Percentiles rank a stretch among this genome's conserved stretches.
Conservation (phyloP, 1,140 invertebrate genomes). For the Eumaeus atala region DNA sequence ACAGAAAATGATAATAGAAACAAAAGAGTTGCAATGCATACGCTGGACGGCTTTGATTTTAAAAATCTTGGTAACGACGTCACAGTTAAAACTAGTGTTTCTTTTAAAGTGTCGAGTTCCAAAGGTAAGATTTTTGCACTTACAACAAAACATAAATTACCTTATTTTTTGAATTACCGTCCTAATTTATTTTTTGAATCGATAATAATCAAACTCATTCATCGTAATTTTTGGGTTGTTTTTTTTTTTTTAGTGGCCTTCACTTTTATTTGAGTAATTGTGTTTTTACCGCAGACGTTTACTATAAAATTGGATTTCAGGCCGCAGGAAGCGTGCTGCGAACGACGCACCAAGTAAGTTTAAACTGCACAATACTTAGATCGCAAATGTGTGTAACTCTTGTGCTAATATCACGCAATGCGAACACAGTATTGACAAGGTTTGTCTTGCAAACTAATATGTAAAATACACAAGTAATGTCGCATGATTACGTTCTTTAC, state of each 20-base stretch:
- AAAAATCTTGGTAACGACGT: slow-evolving; percentile 74
- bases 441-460: slow-evolving; percentile 22
- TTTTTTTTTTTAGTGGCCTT: neutral
- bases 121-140: slow-evolving; percentile 45
- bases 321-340: slow-evolving; percentile 39
- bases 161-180: too few relatives aligned
- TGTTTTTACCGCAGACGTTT: too few relatives aligned
- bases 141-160: too few relatives aligned
- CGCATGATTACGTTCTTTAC: slow-evolving; percentile 64
- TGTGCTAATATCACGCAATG: slow-evolving; percentile 36
- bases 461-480: slow-evolving; percentile 17
- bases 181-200: too few relatives aligned
- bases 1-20: slow-evolving; percentile 58
- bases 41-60: slow-evolving; percentile 60
- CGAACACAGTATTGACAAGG: slow-evolving; percentile 21
- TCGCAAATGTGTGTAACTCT: slow-evolving; percentile 27
- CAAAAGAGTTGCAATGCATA: slow-evolving; percentile 73
- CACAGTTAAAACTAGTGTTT: slow-evolving; percentile 82
- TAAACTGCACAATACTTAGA: slow-evolving; percentile 4
- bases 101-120: slow-evolving; percentile 79
- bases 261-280: neutral
- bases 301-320: slow-evolving; percentile 24
- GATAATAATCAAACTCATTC: too few relatives aligned
- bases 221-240: slow-evolving; percentile 6
- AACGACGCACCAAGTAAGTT: slow-evolving; percentile 35